Evolutionary conservation across 2,888 invertebrate species (phyloP).

Genomic region (Lacanobia wlatinum): DNA sequence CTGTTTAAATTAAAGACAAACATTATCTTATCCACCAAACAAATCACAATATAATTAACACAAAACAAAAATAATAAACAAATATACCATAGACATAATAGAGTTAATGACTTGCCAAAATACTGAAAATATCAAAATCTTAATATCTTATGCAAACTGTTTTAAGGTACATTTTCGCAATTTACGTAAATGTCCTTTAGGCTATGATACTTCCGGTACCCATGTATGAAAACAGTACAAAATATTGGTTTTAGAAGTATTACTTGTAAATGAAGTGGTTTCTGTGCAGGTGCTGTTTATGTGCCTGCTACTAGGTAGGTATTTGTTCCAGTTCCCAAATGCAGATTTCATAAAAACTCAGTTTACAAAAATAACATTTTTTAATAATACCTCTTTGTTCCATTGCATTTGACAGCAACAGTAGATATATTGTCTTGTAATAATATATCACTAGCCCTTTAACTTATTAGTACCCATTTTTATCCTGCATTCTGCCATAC

Average conservation of each 20-base stretch:
- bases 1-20: slow-evolving; percentile 5
- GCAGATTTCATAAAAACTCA: slow-evolving; percentile 9
- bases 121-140: no score
- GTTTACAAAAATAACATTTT: neutral
- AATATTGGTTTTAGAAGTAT: neutral
- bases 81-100: slow-evolving; percentile 15
- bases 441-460: neutral
- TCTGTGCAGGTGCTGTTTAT: slow-evolving; percentile 5
- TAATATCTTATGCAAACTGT: no score
- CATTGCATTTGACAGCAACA: neutral
- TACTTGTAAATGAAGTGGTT: slow-evolving; percentile 1
- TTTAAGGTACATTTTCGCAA: no score
- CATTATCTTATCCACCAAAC: slow-evolving; percentile 15
- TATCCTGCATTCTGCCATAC: neutral
- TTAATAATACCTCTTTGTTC: neutral
- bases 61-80: slow-evolving; percentile 5
- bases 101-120: slow-evolving; percentile 20
- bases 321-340: neutral
- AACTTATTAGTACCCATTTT: neutral
- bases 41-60: slow-evolving; percentile 7
- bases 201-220: no score
- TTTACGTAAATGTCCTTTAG: no score
- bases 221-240: neutral
- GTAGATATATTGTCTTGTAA: neutral
- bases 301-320: slow-evolving; percentile 1